phyloP scores from a whole-genome alignment of 2,888 invertebrate genomes.

The Ptilodon capucinus region DNA sequence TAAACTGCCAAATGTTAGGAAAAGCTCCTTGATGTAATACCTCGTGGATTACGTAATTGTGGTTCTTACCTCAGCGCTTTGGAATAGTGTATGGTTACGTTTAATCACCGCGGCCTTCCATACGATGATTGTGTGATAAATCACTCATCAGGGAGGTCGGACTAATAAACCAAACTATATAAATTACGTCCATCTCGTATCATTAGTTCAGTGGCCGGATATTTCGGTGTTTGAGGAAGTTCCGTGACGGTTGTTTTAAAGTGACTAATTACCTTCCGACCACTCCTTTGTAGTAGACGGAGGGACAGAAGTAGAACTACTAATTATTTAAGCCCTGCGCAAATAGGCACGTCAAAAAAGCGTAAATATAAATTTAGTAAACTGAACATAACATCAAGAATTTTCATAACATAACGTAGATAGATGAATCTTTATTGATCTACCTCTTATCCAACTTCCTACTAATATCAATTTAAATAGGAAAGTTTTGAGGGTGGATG shows the following conservation, averaged over 20 bases:
- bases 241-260: slow-evolving; percentile 26
- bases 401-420: too few species aligned
- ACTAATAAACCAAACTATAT: not conserved
- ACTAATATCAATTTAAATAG: too few species aligned
- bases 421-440: too few species aligned
- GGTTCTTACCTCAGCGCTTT: not conserved
- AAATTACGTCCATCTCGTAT: slow-evolving; percentile 4
- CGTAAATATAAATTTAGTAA: too few species aligned
- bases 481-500: too few species aligned
- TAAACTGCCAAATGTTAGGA: too few species aligned
- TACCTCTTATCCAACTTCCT: too few species aligned
- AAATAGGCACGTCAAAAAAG: too few species aligned
- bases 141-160: slow-evolving; percentile 7
- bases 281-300: slow-evolving; percentile 35
- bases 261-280: slow-evolving; percentile 38
- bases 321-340: slow-evolving; percentile 33
- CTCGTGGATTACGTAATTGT: not conserved
- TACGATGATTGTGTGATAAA: slow-evolving; percentile 11
- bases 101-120: slow-evolving; percentile 15
- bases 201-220: slow-evolving; percentile 18
- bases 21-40: too few species aligned
- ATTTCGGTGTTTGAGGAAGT: slow-evolving; percentile 25
- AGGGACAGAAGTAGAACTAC: slow-evolving; percentile 16
- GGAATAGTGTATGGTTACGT: slow-evolving; percentile 5
- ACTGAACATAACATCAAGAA: too few species aligned